These are phyloP conservation scores for Nephila pilipes DNA, from an alignment of 1,140 invertebrate species.

Conservation along the genomic window DNA sequence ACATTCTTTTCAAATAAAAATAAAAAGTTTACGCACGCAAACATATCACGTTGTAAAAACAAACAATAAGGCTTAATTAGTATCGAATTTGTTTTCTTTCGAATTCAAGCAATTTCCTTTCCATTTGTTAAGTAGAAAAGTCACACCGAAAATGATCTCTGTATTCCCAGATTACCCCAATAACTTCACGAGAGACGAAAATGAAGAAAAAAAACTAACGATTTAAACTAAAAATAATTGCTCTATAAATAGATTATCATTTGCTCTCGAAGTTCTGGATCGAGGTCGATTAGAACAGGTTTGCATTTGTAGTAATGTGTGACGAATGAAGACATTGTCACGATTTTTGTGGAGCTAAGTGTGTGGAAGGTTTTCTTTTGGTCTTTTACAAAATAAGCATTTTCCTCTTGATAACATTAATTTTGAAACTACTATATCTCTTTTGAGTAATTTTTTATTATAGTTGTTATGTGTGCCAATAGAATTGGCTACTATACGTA, in stretches of 20 bases:
- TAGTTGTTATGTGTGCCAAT: no score
- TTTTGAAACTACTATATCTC: no score
- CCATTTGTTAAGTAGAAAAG: neutral
- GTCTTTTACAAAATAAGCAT: neutral
- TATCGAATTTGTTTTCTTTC: no score
- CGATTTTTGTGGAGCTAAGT: neutral
- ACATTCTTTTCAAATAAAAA: no score
- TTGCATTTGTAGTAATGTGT: neutral
- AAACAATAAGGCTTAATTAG: no score
- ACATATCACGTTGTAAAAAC: no score
- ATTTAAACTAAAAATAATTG: slow-evolving; percentile 39
- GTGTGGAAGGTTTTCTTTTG: neutral
- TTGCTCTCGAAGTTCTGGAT: slow-evolving; percentile 18
- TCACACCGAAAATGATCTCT: neutral
- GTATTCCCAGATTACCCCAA: neutral
- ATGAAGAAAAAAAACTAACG: slow-evolving; percentile 8
- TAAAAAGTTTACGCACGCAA: no score
- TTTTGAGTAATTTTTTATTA: no score
- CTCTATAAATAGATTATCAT: slow-evolving; percentile 18
- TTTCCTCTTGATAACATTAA: neutral
- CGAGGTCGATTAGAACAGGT: slow-evolving; percentile 35
- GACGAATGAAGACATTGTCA: slow-evolving; percentile 30
- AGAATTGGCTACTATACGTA: no score
- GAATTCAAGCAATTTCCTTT: no score
- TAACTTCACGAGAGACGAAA: neutral